Percentiles rank a stretch among this genome's conserved stretches.
Evolutionary conservation across 2,888 invertebrate species (phyloP).

Genomic region (Branchellion lobata): DNA sequence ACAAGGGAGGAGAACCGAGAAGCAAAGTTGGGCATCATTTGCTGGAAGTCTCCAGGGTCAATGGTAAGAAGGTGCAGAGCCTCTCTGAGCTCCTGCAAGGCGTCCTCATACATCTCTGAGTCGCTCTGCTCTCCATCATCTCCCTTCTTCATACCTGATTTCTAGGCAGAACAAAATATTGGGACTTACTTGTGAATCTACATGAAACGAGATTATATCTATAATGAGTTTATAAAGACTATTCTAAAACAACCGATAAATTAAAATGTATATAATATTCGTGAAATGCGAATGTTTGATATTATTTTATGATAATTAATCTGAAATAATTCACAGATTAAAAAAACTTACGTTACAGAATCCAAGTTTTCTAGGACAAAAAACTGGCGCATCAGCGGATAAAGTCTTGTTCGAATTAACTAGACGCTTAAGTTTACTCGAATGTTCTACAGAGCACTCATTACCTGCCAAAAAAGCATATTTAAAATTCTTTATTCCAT

Average conservation of each 20-base stretch:
- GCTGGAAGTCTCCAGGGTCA: conserved; percentile 34
- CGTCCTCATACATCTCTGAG: not conserved
- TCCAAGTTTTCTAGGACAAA: conserved; percentile 24
- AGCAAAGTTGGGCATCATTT: conserved; percentile 32
- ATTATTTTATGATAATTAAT: too few relatives aligned
- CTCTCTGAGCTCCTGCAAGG: conserved; percentile 20
- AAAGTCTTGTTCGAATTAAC: conserved; percentile 16
- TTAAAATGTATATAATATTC: too few relatives aligned
- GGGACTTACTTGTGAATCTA: too few relatives aligned
- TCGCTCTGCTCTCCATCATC: not conserved
- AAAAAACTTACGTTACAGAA: not conserved
- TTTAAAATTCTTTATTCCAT: too few relatives aligned
- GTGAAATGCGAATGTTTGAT: too few relatives aligned
- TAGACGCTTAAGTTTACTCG: not conserved
- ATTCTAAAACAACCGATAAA: too few relatives aligned
- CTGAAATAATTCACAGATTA: too few relatives aligned
- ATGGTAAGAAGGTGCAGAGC: conserved; percentile 19
- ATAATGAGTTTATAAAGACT: too few relatives aligned
- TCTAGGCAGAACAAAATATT: too few relatives aligned
- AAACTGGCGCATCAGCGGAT: conserved; percentile 38
- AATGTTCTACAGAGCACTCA: not conserved
- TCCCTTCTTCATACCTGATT: too few relatives aligned
- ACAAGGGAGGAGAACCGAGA: not conserved
- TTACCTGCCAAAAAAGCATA: not conserved
- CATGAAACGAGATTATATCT: too few relatives aligned